phyloP scores from a whole-genome alignment of 2,113 vertebrate species.

The Stigmatopora argus region DNA sequence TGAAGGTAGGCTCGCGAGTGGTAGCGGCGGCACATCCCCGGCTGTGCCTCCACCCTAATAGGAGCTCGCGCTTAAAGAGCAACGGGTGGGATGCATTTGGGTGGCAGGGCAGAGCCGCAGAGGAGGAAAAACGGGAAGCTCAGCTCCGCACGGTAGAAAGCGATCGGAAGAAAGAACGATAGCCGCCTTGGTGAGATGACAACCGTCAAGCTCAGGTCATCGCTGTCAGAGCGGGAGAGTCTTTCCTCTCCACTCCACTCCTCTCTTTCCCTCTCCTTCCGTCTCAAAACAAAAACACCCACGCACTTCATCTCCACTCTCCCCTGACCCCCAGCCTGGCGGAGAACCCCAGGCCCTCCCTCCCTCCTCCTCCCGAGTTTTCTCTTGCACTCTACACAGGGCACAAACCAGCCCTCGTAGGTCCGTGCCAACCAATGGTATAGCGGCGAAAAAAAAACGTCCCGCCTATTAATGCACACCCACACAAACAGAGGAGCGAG shows the following conservation, averaged over 20 bases:
- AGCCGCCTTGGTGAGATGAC: slow-evolving; percentile 35
- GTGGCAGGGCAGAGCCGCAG: slow-evolving; percentile 42
- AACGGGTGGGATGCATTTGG: slow-evolving; percentile 51
- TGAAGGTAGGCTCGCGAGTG: slow-evolving; percentile 49
- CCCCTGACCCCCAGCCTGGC: slow-evolving; percentile 69
- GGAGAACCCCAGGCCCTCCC: slow-evolving; percentile 36
- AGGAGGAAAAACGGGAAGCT: slow-evolving; percentile 47
- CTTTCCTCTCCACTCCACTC: slow-evolving; percentile 51
- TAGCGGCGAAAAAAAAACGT: slow-evolving; percentile 36
- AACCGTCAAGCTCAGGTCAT: slow-evolving; percentile 44
- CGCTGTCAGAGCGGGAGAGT: slow-evolving; percentile 58
- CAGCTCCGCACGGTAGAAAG: slow-evolving; percentile 42
- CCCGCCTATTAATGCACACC: slow-evolving; percentile 66
- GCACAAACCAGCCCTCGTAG: slow-evolving; percentile 50
- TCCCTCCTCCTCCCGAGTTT: slow-evolving; percentile 21
- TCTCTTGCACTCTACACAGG: slow-evolving; percentile 60
- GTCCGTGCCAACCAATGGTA: slow-evolving; percentile 66
- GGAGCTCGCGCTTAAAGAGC: slow-evolving; percentile 50
- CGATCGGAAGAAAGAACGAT: slow-evolving; percentile 38
- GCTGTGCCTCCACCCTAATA: slow-evolving; percentile 52
- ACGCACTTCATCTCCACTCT: slow-evolving; percentile 70
- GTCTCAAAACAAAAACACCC: slow-evolving; percentile 80
- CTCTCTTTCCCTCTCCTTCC: slow-evolving; percentile 61
- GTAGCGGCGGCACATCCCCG: slow-evolving; percentile 37
- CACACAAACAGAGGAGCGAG: slow-evolving; percentile 62